These are phyloP conservation scores for Pipistrellus pygmaeus DNA, from an alignment of 2,797 vertebrate species.

Conservation along the genomic window DNA sequence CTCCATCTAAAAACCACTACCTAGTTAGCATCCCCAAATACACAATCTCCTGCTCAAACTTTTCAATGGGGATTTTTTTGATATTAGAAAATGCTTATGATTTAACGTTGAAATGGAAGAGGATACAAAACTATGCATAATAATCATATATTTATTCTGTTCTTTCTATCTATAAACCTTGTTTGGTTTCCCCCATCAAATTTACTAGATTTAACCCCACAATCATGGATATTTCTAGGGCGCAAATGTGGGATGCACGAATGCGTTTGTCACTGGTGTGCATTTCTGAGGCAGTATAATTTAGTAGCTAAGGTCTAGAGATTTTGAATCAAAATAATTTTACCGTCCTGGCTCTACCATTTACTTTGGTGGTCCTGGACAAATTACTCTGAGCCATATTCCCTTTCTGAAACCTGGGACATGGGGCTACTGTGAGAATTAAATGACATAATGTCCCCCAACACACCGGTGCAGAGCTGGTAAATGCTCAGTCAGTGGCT, in stretches of 20 bases:
- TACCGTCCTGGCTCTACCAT: not conserved
- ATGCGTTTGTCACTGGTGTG: not conserved
- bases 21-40: not conserved
- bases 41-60: not conserved
- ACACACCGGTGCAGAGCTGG: not conserved
- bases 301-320: not conserved
- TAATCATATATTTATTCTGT: not conserved
- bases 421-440: not conserved
- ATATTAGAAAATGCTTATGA: conserved; percentile 40
- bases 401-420: not conserved
- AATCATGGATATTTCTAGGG: not conserved
- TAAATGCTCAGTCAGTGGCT: not conserved
- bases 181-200: not conserved
- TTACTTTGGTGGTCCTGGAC: not conserved
- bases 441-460: not conserved
- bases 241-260: not conserved
- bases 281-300: not conserved
- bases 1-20: not conserved
- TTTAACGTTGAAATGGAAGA: conserved; percentile 13
- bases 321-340: not conserved
- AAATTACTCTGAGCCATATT: not conserved
- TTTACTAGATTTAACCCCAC: conserved; percentile 24
- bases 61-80: conserved; percentile 11
- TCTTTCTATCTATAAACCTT: not conserved
- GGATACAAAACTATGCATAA: not conserved